Base-by-base conservation (phyloP, 2,888 invertebrate species). In the Hesperia comma region DNA sequence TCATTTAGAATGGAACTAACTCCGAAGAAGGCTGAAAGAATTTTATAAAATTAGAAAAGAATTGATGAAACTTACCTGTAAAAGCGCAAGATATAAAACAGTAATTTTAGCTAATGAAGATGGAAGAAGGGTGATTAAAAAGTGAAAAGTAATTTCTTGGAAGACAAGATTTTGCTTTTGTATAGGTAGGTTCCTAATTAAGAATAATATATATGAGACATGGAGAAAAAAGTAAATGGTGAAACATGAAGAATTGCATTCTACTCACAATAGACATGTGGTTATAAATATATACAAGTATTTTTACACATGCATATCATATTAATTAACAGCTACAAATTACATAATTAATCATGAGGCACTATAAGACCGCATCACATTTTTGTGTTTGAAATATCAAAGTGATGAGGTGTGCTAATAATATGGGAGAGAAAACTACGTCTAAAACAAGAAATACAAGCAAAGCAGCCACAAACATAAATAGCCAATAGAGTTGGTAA, bases 1-100 rank as follows among this genome's bases (percentile, higher is more conserved):
- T 63, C 14, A 49, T 49, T 49, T 49, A 12, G 12, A 49, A 19
- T 21, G 19, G 19, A 49, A 19, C 19, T 33, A 57, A 57, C 57
- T 63, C 49, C 43, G 26, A 56, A 63, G 56, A 37, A 33, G 14
- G 37, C 46, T 33, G 40, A 49, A 19, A 19, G 10, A 10, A 19
- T 10, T 21, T 10, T 33, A 49, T 57, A 40, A 57, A 56, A 57
- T 15, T 49, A 26, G 26, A 26, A 58, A 32, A 32, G n/a, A 61
- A 40, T 14, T 12, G 21, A 46, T 19, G 14, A 10, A 21, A 63
- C 63, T 56, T 21, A 63, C 63, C 63, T 63, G 33, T 15, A 63
- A 46, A 49, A 49, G 55, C 55, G 32, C 49, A 51, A 53, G 40
- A 53, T 40, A 40, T 60, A 46, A 33, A 51, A 53, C 10, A 53